These are phyloP conservation scores for Abrostola tripartita DNA, from an alignment of 2,888 invertebrate species.

Conservation along the genomic window DNA sequence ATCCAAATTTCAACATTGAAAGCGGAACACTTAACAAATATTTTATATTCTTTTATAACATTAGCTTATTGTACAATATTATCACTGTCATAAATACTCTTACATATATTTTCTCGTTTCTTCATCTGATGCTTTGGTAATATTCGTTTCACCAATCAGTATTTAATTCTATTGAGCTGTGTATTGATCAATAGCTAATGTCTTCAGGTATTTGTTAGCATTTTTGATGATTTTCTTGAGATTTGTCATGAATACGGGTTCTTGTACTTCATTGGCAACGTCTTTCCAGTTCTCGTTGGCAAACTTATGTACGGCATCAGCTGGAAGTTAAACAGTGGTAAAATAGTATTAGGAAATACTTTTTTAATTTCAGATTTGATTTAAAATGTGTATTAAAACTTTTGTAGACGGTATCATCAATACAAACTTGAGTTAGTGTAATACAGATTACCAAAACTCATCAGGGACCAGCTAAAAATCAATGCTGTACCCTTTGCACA, in stretches of 20 bases:
- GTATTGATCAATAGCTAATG: constrained; percentile 31
- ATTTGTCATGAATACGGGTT: constrained; percentile 52
- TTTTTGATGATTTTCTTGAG: constrained; percentile 54
- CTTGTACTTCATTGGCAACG: constrained; percentile 58
- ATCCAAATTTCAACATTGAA: no score
- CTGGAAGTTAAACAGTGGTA: constrained; percentile 49
- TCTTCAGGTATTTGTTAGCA: constrained; percentile 57
- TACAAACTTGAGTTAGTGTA: no score
- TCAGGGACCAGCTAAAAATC: no score
- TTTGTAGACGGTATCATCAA: no score
- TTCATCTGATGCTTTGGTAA: constrained; percentile 6
- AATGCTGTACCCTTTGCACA: no score
- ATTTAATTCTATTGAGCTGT: constrained; percentile 6
- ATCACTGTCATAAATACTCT: not conserved
- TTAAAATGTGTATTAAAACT: no score
- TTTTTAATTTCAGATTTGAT: no score
- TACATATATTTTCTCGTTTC: not conserved
- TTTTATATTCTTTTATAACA: no score
- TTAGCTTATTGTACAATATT: no score
- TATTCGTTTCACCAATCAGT: not conserved
- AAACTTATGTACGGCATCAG: constrained; percentile 56
- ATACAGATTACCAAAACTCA: no score
- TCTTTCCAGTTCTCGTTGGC: constrained; percentile 63
- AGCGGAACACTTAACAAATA: no score
- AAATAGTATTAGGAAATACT: no score